phyloP scores from a whole-genome alignment of 2,113 vertebrate genomes.

The Chlorodrepanis virens region DNA sequence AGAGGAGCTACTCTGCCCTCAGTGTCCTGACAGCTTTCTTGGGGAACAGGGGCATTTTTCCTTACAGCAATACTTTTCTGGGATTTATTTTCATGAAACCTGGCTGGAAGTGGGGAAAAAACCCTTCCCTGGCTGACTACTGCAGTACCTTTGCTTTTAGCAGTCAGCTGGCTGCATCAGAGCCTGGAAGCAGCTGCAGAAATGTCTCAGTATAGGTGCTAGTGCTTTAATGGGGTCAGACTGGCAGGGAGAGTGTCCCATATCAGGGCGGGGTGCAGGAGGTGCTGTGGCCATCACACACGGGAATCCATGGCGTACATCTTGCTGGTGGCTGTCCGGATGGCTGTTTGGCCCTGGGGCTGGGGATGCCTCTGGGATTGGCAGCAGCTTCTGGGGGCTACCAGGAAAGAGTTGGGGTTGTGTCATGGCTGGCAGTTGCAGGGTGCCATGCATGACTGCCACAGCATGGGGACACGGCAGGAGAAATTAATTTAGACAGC shows the following conservation, averaged over 20 bases:
- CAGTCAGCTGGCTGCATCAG: rapidly evolving
- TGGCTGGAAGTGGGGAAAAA: not conserved
- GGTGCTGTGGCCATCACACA: conserved; percentile 29
- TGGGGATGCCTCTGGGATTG: not conserved
- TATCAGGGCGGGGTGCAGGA: rapidly evolving
- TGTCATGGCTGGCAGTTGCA: rapidly evolving
- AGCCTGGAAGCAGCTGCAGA: not conserved
- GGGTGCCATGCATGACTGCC: not conserved
- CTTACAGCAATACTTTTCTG: not conserved
- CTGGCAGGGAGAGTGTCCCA: rapidly evolving
- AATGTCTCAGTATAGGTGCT: rapidly evolving
- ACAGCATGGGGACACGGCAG: rapidly evolving
- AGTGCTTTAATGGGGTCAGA: not conserved
- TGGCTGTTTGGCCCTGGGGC: not conserved
- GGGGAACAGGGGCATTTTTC: not conserved
- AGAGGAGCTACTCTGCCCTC: not conserved
- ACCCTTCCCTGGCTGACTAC: not conserved
- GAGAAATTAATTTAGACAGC: rapidly evolving
- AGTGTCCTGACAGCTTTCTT: not conserved
- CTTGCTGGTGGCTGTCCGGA: conserved; percentile 27
- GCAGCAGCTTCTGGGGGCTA: not conserved
- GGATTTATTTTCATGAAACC: not conserved
- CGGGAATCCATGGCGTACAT: conserved; percentile 67
- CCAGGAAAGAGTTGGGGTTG: not conserved
- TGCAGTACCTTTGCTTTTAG: not conserved